phyloP scores from a whole-genome alignment of 2,113 vertebrate genomes.

The Aplodontia rufa region DNA sequence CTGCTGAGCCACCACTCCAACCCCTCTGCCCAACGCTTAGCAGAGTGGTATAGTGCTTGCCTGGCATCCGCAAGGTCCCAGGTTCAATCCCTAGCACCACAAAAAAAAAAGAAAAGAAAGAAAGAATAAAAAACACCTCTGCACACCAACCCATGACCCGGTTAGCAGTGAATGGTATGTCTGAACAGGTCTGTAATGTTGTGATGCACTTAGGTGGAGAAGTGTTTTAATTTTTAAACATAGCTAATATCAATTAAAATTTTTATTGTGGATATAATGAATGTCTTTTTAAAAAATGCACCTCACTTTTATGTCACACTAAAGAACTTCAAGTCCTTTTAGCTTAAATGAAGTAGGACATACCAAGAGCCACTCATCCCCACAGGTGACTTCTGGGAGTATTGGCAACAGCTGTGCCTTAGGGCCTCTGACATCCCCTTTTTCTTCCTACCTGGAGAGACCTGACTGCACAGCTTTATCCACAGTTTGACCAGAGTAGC shows the following conservation, averaged over 20 bases:
- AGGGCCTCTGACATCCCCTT: accelerated
- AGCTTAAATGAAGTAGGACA: background rate
- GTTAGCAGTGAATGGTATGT: background rate
- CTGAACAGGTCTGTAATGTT: background rate
- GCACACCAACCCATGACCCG: background rate
- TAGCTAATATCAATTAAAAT: background rate
- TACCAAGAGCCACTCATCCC: background rate
- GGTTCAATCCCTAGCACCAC: background rate
- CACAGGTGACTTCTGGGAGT: background rate
- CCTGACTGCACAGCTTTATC: background rate
- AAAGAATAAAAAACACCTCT: too few relatives aligned
- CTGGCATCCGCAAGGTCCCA: background rate
- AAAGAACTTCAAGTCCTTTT: background rate
- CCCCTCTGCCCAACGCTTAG: background rate
- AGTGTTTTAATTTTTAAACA: background rate
- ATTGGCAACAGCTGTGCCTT: background rate
- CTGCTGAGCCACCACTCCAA: too few relatives aligned
- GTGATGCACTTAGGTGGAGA: background rate
- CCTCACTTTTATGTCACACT: background rate
- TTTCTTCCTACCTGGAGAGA: background rate
- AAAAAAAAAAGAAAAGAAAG: background rate
- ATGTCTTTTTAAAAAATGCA: background rate
- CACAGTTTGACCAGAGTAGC: background rate
- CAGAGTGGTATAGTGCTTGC: background rate
- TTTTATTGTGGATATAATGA: background rate